Evolutionary conservation across 2,888 invertebrate genomes (phyloP).

Genomic region (Ormyrus labotus): DNA sequence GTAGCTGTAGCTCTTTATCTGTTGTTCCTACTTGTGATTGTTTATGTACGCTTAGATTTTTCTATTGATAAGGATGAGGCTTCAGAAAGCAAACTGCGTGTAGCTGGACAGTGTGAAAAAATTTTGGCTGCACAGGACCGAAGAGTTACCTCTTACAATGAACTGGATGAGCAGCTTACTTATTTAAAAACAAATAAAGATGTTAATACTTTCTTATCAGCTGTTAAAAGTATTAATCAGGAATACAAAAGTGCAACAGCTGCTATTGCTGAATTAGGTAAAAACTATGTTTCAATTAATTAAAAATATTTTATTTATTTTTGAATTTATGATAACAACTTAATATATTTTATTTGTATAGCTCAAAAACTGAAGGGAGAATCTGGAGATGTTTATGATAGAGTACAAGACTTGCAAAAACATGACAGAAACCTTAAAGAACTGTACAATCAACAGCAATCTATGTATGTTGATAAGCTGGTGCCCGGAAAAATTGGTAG

Average conservation of each 20-base stretch:
- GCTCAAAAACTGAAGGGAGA: conserved; percentile 79
- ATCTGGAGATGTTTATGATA: conserved; percentile 80
- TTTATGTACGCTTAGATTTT: conserved; percentile 97
- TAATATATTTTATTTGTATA: conserved; percentile 49
- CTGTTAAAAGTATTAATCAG: conserved; percentile 79
- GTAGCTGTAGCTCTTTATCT: conserved; percentile 92
- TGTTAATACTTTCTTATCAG: conserved; percentile 74
- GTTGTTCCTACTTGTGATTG: conserved; percentile 92
- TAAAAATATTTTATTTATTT: conserved; percentile 3
- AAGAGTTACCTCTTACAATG: conserved; percentile 79
- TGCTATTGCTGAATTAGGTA: conserved; percentile 76
- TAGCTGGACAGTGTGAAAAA: conserved; percentile 77
- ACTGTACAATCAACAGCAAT: conserved; percentile 76
- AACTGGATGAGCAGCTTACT: conserved; percentile 79
- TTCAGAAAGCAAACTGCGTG: conserved; percentile 76
- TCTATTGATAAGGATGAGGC: conserved; percentile 87
- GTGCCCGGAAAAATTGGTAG: conserved; percentile 80
- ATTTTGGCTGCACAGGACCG: conserved; percentile 80
- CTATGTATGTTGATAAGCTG: conserved; percentile 80
- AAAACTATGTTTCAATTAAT: not conserved
- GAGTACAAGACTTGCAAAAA: conserved; percentile 80
- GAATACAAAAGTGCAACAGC: conserved; percentile 80
- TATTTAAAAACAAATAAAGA: conserved; percentile 81
- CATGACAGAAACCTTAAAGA: conserved; percentile 77
- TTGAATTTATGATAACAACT: not conserved